Base-by-base conservation (phyloP, 2,797 vertebrate species). In the Cryptoblepharus egeriae region DNA sequence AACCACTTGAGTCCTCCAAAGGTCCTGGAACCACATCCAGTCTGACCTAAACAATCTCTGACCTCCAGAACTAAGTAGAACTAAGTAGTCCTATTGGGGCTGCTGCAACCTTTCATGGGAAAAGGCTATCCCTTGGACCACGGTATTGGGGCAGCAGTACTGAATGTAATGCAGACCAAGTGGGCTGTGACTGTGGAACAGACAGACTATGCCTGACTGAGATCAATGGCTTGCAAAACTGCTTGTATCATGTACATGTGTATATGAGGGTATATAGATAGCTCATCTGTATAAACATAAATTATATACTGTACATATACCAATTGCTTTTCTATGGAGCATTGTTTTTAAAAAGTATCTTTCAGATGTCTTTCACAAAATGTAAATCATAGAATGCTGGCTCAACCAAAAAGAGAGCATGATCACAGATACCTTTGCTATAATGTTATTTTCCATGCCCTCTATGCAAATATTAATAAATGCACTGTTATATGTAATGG, bases 401-500 rank as follows among this genome's bases (percentile, higher is more conserved):
- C 61, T 64, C 15, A 64, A 64, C n/a, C 61, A 13, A n/a, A 64
- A 73, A 64, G 13, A 30, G 45, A 52, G 18, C 12, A 39, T 18
- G 35, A 81, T 2, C 15, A 16, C 35, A 67, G 8, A 68, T 57
- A 15, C 8, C 13, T 1, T 75, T 42, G 18, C n/a, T 28, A 4
- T 55, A 58, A 58, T 30, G 24, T 20, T 70, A 30, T 45, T 45
- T 60, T 55, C n/a, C 18, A 26, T 75, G 55, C 35, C 13, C 35
- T 58, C 26, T 3, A 61, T 49, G 68, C 28, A 80, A 32, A 61
- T 18, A 16, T 79, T 30, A 74, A 39, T 28, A 3, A n/a, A 73
- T 65, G 45, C 16, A 63, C 69, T 61, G 86, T 81, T 79, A 77
- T 79, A 70, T 28, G 78, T 77, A 80, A 72, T 84, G 64, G 58